Evolutionary conservation across 1,140 invertebrate species (phyloP).

Genomic region (Acyrthosiphon pisum): DNA sequence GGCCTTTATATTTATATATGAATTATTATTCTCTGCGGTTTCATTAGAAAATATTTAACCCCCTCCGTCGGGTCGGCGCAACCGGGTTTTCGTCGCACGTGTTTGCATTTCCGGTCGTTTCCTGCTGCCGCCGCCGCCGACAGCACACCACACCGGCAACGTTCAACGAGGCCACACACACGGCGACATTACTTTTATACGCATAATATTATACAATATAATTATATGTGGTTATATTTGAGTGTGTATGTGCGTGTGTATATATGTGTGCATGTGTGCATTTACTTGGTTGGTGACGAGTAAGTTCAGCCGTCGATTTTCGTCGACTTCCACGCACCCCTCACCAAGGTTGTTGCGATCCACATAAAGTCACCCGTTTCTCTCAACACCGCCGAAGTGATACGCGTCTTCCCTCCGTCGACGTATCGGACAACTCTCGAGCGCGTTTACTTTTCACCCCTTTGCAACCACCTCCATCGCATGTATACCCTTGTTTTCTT

Average conservation of each 20-base stretch:
- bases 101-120: not conserved
- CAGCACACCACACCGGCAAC: not conserved
- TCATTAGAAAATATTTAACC: conserved; percentile 30
- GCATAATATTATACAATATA: not conserved
- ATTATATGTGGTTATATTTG: not conserved
- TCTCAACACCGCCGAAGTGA: not conserved
- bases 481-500: not conserved
- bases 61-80: not conserved
- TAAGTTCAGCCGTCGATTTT: not conserved
- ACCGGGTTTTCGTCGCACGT: not conserved
- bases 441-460: not conserved
- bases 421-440: not conserved
- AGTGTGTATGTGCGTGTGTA: too few species aligned
- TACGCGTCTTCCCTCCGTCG: not conserved
- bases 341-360: not conserved
- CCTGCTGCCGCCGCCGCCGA: not conserved
- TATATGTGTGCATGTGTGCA: not conserved
- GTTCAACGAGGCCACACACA: not conserved
- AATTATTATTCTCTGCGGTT: conserved; percentile 25
- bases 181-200: not conserved
- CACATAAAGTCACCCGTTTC: not conserved
- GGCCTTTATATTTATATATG: not conserved
- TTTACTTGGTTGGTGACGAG: not conserved
- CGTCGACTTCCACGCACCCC: not conserved
- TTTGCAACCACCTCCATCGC: not conserved